Conservation (phyloP, 2,888 invertebrate genomes). For the Penaeus monodon region DNA sequence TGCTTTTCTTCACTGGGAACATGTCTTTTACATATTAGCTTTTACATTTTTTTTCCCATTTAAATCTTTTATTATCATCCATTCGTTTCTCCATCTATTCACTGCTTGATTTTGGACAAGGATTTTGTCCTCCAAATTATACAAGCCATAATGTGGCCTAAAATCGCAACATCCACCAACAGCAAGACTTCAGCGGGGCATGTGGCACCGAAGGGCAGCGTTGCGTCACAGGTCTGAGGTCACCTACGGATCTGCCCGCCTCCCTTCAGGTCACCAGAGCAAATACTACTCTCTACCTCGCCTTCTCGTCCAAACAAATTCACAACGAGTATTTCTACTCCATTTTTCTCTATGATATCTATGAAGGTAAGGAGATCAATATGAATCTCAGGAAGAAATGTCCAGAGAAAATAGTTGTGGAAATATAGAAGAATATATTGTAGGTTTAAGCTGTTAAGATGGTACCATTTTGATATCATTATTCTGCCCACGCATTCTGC, state of each 20-base stretch:
- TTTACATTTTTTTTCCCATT: too few species aligned
- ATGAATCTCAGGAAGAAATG: not conserved
- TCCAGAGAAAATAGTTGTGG: not conserved
- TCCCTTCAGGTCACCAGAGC: not conserved
- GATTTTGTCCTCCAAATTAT: not conserved
- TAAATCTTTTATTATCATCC: too few species aligned
- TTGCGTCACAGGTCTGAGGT: conserved; percentile 42
- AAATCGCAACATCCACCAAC: not conserved
- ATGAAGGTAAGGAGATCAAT: not conserved
- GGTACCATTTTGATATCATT: too few species aligned
- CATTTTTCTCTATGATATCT: conserved; percentile 78
- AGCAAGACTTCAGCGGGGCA: conserved; percentile 36
- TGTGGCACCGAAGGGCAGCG: conserved; percentile 43
- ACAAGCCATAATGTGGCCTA: not conserved
- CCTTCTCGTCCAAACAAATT: conserved; percentile 87
- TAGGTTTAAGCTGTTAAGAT: too few species aligned
- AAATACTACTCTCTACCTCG: conserved; percentile 81
- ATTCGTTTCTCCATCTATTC: too few species aligned
- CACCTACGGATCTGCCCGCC: conserved; percentile 23
- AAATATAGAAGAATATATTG: not conserved
- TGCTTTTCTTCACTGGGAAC: too few species aligned
- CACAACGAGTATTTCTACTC: conserved; percentile 86
- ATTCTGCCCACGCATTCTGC: too few species aligned
- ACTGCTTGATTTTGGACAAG: not conserved
- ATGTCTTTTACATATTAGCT: too few species aligned